phyloP scores from a whole-genome alignment of 2,888 invertebrate genomes.

The Lochmaea capreae region DNA sequence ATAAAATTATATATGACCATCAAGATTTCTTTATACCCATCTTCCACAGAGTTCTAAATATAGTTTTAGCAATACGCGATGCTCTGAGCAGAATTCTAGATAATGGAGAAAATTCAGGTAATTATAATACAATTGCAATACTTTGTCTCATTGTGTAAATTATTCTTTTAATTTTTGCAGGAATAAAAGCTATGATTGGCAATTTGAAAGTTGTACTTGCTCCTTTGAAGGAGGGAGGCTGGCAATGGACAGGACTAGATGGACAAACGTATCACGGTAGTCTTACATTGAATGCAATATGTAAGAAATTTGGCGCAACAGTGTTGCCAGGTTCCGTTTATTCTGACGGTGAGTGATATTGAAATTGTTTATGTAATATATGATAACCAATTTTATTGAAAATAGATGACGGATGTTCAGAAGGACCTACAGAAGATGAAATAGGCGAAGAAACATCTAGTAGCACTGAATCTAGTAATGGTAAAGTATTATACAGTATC shows the following conservation, averaged over 20 bases:
- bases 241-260: background rate
- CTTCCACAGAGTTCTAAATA: constrained; percentile 36
- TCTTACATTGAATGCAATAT: no score
- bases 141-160: no score
- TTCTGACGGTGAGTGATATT: background rate
- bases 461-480: background rate
- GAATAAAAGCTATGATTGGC: constrained; percentile 21
- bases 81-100: constrained; percentile 34
- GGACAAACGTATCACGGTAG: no score
- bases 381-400: background rate
- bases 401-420: background rate
- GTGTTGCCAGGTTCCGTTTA: background rate
- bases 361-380: background rate
- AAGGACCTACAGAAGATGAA: background rate
- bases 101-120: constrained; percentile 37
- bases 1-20: constrained; percentile 32
- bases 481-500: background rate
- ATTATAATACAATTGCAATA: background rate
- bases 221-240: constrained; percentile 12
- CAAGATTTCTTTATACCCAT: constrained; percentile 46
- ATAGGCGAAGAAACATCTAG: background rate
- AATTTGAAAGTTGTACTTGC: constrained; percentile 12
- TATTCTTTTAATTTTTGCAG: background rate
- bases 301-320: no score
- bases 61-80: constrained; percentile 40